These are phyloP conservation scores for Ellobium chinense DNA, from an alignment of 2,888 invertebrate species.

Conservation along the genomic window DNA sequence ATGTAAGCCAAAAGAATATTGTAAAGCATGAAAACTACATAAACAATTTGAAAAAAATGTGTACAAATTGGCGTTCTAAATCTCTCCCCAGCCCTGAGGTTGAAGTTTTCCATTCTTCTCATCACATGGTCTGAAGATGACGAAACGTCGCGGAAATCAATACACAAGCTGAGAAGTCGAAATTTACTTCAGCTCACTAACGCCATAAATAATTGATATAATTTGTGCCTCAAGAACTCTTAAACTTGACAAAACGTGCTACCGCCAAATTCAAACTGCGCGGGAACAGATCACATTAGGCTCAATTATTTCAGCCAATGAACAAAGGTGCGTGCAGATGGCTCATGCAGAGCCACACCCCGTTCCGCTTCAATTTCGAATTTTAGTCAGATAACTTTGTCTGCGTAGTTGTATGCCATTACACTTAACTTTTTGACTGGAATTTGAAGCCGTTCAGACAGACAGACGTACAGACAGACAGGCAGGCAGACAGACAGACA, in stretches of 20 bases:
- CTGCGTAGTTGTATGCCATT: too few species aligned
- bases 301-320: neutral
- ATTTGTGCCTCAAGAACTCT: neutral
- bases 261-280: neutral
- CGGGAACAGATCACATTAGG: neutral
- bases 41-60: neutral
- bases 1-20: too few species aligned
- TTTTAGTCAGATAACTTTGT: too few species aligned
- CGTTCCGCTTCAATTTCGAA: neutral
- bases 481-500: too few species aligned
- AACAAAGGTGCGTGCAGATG: neutral
- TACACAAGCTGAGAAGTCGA: too few species aligned
- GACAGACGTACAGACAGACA: too few species aligned
- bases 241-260: neutral
- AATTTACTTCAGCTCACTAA: neutral
- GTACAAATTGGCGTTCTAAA: neutral
- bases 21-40: neutral
- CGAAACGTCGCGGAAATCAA: too few species aligned
- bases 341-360: neutral
- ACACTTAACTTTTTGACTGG: too few species aligned
- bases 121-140: too few species aligned
- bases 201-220: neutral
- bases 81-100: too few species aligned
- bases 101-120: too few species aligned
- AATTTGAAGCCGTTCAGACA: too few species aligned